Evolutionary conservation across 2,888 invertebrate genomes (phyloP).

Genomic region (Teleiodes luculella): DNA sequence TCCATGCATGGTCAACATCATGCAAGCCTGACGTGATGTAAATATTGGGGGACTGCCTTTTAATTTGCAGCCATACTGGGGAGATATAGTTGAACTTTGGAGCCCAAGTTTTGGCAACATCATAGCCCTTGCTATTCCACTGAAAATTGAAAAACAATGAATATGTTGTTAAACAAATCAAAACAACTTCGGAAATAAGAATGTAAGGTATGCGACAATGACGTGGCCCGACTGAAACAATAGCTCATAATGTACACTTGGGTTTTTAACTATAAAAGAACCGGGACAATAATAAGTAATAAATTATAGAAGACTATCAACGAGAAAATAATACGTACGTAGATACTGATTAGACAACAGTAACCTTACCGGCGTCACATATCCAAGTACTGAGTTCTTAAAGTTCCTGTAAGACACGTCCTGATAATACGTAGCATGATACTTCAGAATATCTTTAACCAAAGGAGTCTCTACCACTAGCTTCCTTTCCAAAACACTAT

Average conservation of each 20-base stretch:
- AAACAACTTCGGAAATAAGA: no score
- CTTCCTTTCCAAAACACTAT: conserved; percentile 83
- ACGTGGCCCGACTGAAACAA: neutral
- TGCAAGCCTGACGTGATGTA: conserved; percentile 86
- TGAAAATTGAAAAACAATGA: conserved; percentile 55
- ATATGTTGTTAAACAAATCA: no score
- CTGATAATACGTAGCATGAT: conserved; percentile 86
- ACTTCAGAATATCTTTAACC: conserved; percentile 85
- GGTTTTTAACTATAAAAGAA: no score
- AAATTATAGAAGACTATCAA: no score
- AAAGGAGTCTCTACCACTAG: conserved; percentile 83
- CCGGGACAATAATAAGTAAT: no score
- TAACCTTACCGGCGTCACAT: conserved; percentile 91
- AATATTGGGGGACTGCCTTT: conserved; percentile 78
- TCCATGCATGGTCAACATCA: conserved; percentile 92
- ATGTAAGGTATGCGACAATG: neutral
- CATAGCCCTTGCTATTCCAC: conserved; percentile 98
- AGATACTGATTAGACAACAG: no score
- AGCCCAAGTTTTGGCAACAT: conserved; percentile 92
- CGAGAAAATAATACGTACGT: no score
- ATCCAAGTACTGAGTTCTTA: conserved; percentile 88
- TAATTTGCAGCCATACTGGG: conserved; percentile 96
- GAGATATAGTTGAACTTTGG: conserved; percentile 94
- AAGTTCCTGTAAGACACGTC: conserved; percentile 83
- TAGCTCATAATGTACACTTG: no score